Evolutionary conservation across 1,140 invertebrate genomes (phyloP).

Genomic region (Lepidostoma basale): DNA sequence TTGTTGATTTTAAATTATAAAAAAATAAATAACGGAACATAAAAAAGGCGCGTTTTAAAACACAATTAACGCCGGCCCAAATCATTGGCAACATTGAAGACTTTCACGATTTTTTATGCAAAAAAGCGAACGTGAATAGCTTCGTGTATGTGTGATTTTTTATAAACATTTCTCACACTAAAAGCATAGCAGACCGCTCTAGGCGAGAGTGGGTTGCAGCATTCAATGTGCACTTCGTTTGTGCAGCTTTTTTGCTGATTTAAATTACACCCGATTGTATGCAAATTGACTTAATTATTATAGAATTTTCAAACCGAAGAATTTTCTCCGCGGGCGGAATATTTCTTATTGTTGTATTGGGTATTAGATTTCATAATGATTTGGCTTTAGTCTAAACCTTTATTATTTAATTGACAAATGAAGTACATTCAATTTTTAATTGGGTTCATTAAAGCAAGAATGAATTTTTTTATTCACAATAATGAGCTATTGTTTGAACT

Average conservation of each 20-base stretch:
- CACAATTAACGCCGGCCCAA: too few species aligned
- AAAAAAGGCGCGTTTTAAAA: too few species aligned
- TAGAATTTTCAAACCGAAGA: neutral
- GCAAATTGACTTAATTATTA: neutral
- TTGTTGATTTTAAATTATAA: too few species aligned
- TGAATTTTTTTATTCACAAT: too few species aligned
- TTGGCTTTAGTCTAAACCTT: neutral
- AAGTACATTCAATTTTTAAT: neutral
- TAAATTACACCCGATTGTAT: neutral
- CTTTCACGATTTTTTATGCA: too few species aligned
- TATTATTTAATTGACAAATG: neutral
- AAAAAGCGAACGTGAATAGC: too few species aligned
- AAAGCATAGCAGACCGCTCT: too few species aligned
- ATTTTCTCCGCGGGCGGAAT: neutral
- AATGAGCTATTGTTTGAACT: neutral
- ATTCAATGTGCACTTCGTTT: neutral
- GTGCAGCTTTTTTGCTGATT: neutral
- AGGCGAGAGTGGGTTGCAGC: neutral
- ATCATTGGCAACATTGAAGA: too few species aligned
- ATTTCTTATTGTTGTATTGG: neutral
- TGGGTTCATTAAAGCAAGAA: neutral
- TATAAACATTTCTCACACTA: too few species aligned
- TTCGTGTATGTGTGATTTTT: too few species aligned
- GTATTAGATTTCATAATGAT: too few species aligned
- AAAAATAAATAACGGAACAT: too few species aligned